A percentile compares a stretch with the other conserved stretches of the same genome.
phyloP scores from a whole-genome alignment of 2,797 vertebrate species.

The Borostomias antarcticus region DNA sequence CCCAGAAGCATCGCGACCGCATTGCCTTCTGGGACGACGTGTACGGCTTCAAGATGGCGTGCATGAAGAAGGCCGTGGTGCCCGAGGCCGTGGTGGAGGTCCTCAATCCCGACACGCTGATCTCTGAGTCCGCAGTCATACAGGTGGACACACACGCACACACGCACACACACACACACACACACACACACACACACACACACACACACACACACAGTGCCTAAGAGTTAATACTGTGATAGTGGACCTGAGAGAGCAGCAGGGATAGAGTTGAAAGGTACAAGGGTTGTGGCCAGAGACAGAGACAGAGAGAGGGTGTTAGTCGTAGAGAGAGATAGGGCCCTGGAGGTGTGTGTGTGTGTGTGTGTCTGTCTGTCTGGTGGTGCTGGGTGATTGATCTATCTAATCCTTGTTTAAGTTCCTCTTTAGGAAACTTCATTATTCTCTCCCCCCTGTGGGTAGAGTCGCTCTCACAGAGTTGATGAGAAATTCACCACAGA shows the following conservation, averaged over 20 bases:
- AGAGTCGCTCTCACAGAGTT: conserved; percentile 53
- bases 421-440: conserved; percentile 70
- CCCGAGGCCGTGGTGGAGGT: conserved; percentile 89
- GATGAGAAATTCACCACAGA: conserved; percentile 31
- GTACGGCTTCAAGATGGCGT: conserved; percentile 94
- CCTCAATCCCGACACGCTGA: conserved; percentile 79
- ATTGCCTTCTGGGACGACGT: conserved; percentile 94
- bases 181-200: background rate
- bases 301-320: conserved; percentile 31
- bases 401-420: conserved; percentile 73
- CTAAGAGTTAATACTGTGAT: background rate
- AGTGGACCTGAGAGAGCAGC: background rate
- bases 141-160: conserved; percentile 75
- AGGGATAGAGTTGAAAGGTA: conserved; percentile 39
- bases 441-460: conserved; percentile 53
- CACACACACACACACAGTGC: conserved; percentile 2
- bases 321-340: conserved; percentile 33
- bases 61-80: conserved; percentile 91
- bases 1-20: conserved; percentile 76
- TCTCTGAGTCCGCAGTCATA: conserved; percentile 84
- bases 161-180: conserved; percentile 8
- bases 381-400: conserved; percentile 66
- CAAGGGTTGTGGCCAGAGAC: background rate
- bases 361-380: conserved; percentile 7
- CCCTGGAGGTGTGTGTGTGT: conserved; percentile 18